A percentile compares a stretch with the other conserved stretches of the same genome.
These are phyloP conservation scores for Pangasianodon hypophthalmus DNA, from an alignment of 2,113 vertebrate genomes.

Conservation along the genomic window DNA sequence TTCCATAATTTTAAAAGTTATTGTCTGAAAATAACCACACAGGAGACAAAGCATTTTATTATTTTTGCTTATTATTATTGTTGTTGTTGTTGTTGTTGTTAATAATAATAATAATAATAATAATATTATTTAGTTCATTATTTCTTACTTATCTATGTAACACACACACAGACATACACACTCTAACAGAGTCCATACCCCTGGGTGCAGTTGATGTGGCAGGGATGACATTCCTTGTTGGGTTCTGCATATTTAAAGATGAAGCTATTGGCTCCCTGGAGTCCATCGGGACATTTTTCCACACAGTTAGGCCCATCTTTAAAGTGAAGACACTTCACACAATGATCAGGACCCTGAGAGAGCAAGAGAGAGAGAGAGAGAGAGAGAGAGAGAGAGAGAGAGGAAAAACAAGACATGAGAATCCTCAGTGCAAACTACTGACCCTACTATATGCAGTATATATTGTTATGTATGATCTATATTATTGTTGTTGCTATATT, in stretches of 20 bases:
- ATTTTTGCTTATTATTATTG: too few relatives aligned
- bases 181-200: conserved; percentile 75
- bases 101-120: too few relatives aligned
- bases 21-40: too few relatives aligned
- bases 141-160: not conserved
- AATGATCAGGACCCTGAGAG: conserved; percentile 90
- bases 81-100: not conserved
- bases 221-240: conserved; percentile 92
- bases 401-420: not conserved
- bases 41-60: too few relatives aligned
- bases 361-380: conserved; percentile 28
- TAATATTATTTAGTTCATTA: not conserved
- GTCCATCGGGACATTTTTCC: conserved; percentile 95
- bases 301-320: conserved; percentile 98
- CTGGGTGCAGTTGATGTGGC: conserved; percentile 94
- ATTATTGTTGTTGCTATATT: not conserved
- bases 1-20: too few relatives aligned
- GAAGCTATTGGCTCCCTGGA: conserved; percentile 95
- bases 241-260: conserved; percentile 97
- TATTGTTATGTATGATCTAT: not conserved
- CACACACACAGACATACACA: conserved; percentile 29
- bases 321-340: conserved; percentile 93
- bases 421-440: not conserved
- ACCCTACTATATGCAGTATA: not conserved
- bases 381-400: not conserved